These are phyloP conservation scores for Paramisgurnus dabryanus DNA, from an alignment of 2,113 vertebrate species.

Conservation along the genomic window DNA sequence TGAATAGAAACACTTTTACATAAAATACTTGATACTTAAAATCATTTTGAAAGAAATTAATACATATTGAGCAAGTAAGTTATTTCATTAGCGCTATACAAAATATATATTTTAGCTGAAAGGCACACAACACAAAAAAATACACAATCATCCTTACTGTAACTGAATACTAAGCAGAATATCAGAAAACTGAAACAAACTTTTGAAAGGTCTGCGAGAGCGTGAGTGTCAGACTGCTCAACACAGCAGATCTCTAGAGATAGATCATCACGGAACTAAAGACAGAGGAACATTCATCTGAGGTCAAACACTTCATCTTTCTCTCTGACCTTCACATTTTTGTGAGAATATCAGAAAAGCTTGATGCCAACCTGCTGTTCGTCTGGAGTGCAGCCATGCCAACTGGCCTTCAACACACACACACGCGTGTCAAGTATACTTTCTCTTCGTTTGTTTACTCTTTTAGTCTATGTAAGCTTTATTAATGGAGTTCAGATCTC, in stretches of 20 bases:
- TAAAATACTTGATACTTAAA: too few species aligned
- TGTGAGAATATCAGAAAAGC: slow-evolving; percentile 3
- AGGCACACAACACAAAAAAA: neutral
- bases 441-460: too few species aligned
- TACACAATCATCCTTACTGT: neutral
- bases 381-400: slow-evolving; percentile 47
- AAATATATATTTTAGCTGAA: too few species aligned
- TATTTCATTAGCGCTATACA: too few species aligned
- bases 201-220: neutral
- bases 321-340: slow-evolving; percentile 17
- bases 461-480: neutral
- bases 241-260: neutral
- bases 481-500: neutral
- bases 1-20: too few species aligned
- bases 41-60: too few species aligned
- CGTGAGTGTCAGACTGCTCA: neutral
- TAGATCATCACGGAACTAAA: neutral
- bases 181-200: neutral
- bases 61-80: too few species aligned
- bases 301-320: slow-evolving; percentile 17
- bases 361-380: slow-evolving; percentile 54
- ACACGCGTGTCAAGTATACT: neutral
- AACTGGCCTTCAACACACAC: slow-evolving; percentile 42
- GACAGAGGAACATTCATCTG: slow-evolving; percentile 5
- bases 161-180: neutral